Base-by-base conservation (phyloP, 2,797 vertebrate species). In the Astyanax mexicanus region DNA sequence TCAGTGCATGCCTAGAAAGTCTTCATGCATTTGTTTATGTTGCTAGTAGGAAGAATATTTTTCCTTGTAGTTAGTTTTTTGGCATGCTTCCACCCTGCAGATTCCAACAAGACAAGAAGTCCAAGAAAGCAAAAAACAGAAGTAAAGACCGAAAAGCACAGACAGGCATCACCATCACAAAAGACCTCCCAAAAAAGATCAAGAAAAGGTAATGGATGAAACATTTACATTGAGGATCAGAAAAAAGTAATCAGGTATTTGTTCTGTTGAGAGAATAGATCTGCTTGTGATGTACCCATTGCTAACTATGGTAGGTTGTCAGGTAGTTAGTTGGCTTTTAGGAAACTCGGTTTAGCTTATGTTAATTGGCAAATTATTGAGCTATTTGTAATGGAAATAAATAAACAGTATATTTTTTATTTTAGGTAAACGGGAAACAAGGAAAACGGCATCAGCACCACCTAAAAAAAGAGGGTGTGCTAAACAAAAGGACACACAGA, bases 161-260 rank as follows among this genome's bases (percentile, higher is more conserved):
- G 58, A 65, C 57, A 55, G 37, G n/a, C 74, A 3, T 70, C 73
- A 3, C 32, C 42, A 1, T 52, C 66, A 23, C 66, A 19, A 27
- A 77, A 77, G 49, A 25, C 42, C 60, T 27, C 67, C 3, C 75
- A 64, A 58, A 77, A 54, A 19, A 45, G 68, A 65, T 75, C 75
- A 71, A 52, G 38, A 38, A 77, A 55, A 64, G 68, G 75, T 77
- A 54, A 57, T 11, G 27, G 21, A 25, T 10, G 19, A 0, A 23
- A 10, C 49, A 47, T 17, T 0, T 52, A 1, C 8, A 15, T 23
- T 49, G 1, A n/a, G n/a, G n/a, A 49, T n/a, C 4, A 21, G 10
- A 49, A 49, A 23, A 15, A 6, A 12, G 12, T 52, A 11, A 23
- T 10, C 7, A 23, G 12, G 25, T 11, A 10, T 17, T 45, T 21